Conservation (phyloP, 2,888 invertebrate species). For the Diarsia rubi region DNA sequence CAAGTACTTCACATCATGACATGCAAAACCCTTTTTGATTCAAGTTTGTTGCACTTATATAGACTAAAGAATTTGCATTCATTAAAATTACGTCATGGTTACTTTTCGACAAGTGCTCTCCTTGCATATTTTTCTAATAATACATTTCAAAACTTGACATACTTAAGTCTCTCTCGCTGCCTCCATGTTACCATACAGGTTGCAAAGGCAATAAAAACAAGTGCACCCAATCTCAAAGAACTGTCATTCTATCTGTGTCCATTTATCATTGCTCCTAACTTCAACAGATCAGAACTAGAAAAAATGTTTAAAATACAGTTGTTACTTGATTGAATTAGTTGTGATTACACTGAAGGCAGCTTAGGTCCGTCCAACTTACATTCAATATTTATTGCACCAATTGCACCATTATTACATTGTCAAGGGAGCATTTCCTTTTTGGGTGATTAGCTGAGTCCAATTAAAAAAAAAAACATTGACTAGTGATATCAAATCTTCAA, state of each 20-base stretch:
- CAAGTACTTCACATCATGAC: slow-evolving; percentile 89
- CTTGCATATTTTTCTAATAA: slow-evolving; percentile 88
- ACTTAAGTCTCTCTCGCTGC: slow-evolving; percentile 88
- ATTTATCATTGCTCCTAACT: slow-evolving; percentile 86
- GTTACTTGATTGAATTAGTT: slow-evolving; percentile 84
- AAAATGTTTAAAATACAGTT: slow-evolving; percentile 89
- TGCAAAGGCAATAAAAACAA: slow-evolving; percentile 86
- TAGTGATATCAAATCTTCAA: slow-evolving; percentile 23
- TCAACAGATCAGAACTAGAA: slow-evolving; percentile 86
- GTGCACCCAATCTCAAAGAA: slow-evolving; percentile 88
- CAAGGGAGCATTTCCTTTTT: slow-evolving; percentile 7
- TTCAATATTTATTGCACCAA: slow-evolving; percentile 51
- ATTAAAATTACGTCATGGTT: slow-evolving; percentile 88
- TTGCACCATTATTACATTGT: slow-evolving; percentile 29
- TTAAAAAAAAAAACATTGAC: background rate
- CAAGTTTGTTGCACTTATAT: slow-evolving; percentile 86
- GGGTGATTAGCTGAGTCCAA: background rate
- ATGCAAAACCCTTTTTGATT: slow-evolving; percentile 89
- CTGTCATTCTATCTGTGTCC: slow-evolving; percentile 89
- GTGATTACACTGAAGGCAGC: slow-evolving; percentile 69
- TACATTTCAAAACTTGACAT: slow-evolving; percentile 86
- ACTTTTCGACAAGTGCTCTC: slow-evolving; percentile 88
- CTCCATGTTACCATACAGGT: slow-evolving; percentile 88
- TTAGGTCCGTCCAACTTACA: slow-evolving; percentile 77
- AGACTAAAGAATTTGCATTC: slow-evolving; percentile 87